Evolutionary conservation across 2,888 invertebrate species (phyloP), one percentile per base, ranked within the genome.

Genomic region (Drosophila longiperda): DNA sequence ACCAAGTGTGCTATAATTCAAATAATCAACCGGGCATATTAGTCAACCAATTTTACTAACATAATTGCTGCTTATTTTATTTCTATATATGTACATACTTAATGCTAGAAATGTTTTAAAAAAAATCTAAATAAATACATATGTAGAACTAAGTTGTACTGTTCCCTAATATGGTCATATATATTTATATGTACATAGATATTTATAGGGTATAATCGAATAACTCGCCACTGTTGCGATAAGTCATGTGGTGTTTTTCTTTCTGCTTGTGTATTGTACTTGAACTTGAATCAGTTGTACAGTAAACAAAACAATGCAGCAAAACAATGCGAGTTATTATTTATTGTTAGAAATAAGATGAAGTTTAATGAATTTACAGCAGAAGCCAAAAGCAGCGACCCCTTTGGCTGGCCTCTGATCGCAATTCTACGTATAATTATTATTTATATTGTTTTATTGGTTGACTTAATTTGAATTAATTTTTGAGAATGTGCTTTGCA

Each of bases 321-420:
- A 52, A 60, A 55, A 17, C 38, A 53, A 49, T 38, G 36, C 38
- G 54, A 71, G 8, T 48, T 38, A 23, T 42, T 45, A 66, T 54
- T 34, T 34, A 66, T 73, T 66, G 26, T 76, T 62, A 42, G 57
- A 57, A 71, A 60, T 59, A 62, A 60, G 29, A 57, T 59, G 42
- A 29, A 53, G 58, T 58, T 32, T 15, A n/a, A n/a, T 59, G 48
- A 29, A 53, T 65, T 58, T 36, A 23, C n/a, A 26, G 42, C n/a
- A 32, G 20, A 29, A 32, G n/a, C 26, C 9, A 33, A 42, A 33
- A 29, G 4, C n/a, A 33, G 11, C 32, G 50, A 45, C 52, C 59
- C 38, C 20, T 40, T 67, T 36, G 66, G 32, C 20, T 50, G 49
- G 23, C 49, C 9, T 33, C 9, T 23, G 23, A 7, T 36, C 5